phyloP scores from a whole-genome alignment of 1,140 invertebrate genomes.

The Conus ventricosus region DNA sequence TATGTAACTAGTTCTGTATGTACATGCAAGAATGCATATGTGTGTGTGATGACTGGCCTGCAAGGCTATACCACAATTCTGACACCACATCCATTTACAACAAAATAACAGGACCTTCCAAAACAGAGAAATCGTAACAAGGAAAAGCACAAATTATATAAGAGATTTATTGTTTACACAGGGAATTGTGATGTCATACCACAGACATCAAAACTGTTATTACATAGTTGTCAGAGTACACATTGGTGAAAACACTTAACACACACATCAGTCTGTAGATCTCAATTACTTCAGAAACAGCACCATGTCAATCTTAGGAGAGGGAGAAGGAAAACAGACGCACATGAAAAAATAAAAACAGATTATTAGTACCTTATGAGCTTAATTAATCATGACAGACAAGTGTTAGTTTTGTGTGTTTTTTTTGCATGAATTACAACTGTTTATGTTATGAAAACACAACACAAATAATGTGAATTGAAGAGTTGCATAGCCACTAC shows the following conservation, averaged over 20 bases:
- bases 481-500: slow-evolving; percentile 5
- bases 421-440: background rate
- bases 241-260: slow-evolving; percentile 11
- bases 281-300: background rate
- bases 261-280: background rate
- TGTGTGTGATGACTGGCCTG: too few species aligned
- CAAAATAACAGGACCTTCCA: too few species aligned
- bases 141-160: background rate
- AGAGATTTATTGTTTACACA: slow-evolving; percentile 8
- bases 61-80: too few species aligned
- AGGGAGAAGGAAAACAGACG: background rate
- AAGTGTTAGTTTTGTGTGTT: background rate
- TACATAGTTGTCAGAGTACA: background rate
- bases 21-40: too few species aligned
- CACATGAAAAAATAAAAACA: background rate
- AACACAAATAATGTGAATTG: background rate
- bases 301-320: background rate
- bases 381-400: background rate
- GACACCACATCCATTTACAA: too few species aligned
- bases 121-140: too few species aligned
- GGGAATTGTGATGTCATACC: slow-evolving; percentile 1
- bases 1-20: too few species aligned
- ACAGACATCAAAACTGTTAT: background rate
- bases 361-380: background rate
- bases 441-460: background rate